Base-by-base conservation (phyloP, 2,888 invertebrate species). In the Entomobrya multifasciata region DNA sequence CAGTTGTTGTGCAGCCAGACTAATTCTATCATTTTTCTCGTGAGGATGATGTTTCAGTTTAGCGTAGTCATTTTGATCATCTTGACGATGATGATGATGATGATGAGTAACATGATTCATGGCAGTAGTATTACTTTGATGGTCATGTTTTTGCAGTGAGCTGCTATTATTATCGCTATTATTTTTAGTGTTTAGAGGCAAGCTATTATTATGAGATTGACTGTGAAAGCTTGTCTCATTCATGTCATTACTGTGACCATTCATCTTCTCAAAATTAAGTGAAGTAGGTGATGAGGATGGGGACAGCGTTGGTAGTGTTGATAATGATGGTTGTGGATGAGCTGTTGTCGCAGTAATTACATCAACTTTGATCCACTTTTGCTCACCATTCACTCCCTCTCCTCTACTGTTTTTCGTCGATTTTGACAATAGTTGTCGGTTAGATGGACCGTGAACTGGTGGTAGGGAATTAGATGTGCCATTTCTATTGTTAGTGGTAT, bases 351-450 rank as follows among this genome's bases (percentile, higher is more conserved):
- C 84, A 47, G 90, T 90, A 89, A 91, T 90, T 86, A 90, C 89
- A 88, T 90, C 90, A 89, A 91, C 90, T 91, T 90, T 91, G 91
- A 90, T 91, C 91, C 91, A 91, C 90, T 91, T 91, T 88, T 86
- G 41, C 57, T 87, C 84, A 60, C 72, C 74, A 11, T 57, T 62
- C 25, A 47, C 74, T 55, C 79, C 82, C 41, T 86, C 86, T 72
- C 52, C 62, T 72, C 81, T 70, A n/a, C 22, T 60, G 80, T 86
- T 88, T 80, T 80, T 88, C 30, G 88, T 85, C 36, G 85, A 88
- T 65, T 88, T 88, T 85, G 87, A 79, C 78, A 84, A 65, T 47
- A 87, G 65, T 52, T 76, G 88, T 60, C 84, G 74, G 67, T 79
- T 41, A n/a, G 86, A 86, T 62, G 83, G 62, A 30, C 41, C 65